phyloP scores from a whole-genome alignment of 2,888 invertebrate species.

The Dolichopus griseipennis region DNA sequence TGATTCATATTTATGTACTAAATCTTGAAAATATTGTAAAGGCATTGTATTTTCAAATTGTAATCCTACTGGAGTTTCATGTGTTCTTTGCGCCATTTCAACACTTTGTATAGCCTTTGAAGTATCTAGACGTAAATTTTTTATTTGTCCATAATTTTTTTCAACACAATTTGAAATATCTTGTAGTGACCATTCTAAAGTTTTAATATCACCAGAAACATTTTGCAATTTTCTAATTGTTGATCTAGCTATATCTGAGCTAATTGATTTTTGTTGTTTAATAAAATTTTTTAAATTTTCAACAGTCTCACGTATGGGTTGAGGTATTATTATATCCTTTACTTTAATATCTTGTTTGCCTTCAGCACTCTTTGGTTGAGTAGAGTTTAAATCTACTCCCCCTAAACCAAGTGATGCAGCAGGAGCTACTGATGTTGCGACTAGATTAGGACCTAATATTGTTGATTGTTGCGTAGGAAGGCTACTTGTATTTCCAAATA shows the following conservation, averaged over 20 bases:
- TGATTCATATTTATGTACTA: constrained; percentile 61
- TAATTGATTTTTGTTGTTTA: constrained; percentile 72
- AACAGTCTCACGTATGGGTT: constrained; percentile 67
- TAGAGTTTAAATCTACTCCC: constrained; percentile 38
- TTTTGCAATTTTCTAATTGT: constrained; percentile 43
- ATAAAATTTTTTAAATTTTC: constrained; percentile 75
- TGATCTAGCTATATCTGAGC: constrained; percentile 70
- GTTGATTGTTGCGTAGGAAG: constrained; percentile 15
- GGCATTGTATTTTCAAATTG: constrained; percentile 70
- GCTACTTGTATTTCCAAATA: background rate
- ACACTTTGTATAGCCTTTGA: constrained; percentile 61
- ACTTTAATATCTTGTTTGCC: constrained; percentile 39
- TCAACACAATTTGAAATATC: constrained; percentile 40
- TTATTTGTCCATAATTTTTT: constrained; percentile 39
- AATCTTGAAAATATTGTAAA: constrained; percentile 58
- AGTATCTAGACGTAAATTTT: constrained; percentile 57
- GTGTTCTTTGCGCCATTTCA: constrained; percentile 70
- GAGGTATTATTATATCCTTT: constrained; percentile 52
- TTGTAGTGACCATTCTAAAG: constrained; percentile 35
- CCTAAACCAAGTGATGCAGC: constrained; percentile 37
- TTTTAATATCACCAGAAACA: constrained; percentile 36
- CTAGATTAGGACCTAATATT: constrained; percentile 20
- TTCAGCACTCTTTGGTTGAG: constrained; percentile 39
- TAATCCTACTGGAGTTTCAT: constrained; percentile 64
- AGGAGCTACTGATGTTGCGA: constrained; percentile 26